These are phyloP conservation scores for Theristicus caerulescens DNA, from an alignment of 2,113 vertebrate genomes.

Conservation along the genomic window DNA sequence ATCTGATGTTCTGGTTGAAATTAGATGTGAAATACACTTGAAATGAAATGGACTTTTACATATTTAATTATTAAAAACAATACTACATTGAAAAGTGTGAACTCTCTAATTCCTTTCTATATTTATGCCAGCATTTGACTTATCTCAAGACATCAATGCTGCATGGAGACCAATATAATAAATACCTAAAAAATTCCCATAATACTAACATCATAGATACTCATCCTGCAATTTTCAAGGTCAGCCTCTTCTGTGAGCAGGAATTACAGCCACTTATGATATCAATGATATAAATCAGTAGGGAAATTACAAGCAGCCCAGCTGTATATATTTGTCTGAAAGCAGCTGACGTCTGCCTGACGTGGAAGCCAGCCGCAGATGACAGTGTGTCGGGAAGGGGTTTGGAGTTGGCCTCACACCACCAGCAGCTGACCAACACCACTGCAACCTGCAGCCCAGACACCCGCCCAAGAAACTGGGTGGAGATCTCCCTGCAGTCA, in stretches of 20 bases:
- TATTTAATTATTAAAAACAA: background rate
- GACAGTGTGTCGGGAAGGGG: background rate
- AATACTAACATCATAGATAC: background rate
- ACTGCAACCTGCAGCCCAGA: fast-evolving
- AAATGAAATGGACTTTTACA: background rate
- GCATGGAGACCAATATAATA: background rate
- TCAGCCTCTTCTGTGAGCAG: background rate
- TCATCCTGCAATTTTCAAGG: background rate
- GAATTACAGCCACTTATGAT: background rate
- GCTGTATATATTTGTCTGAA: fast-evolving
- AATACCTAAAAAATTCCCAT: background rate
- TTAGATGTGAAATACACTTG: background rate
- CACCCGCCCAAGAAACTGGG: fast-evolving
- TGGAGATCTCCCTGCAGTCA: too few species aligned
- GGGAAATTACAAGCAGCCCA: background rate
- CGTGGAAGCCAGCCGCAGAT: fast-evolving
- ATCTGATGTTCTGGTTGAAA: background rate
- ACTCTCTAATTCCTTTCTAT: background rate
- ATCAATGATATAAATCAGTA: background rate
- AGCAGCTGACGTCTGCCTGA: background rate
- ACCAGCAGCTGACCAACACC: background rate
- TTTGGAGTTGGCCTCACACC: fast-evolving
- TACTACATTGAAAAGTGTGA: background rate
- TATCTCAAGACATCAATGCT: background rate
- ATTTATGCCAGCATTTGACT: background rate